These are phyloP conservation scores for Podabrus alpinus DNA, from an alignment of 2,888 invertebrate species.

Conservation along the genomic window DNA sequence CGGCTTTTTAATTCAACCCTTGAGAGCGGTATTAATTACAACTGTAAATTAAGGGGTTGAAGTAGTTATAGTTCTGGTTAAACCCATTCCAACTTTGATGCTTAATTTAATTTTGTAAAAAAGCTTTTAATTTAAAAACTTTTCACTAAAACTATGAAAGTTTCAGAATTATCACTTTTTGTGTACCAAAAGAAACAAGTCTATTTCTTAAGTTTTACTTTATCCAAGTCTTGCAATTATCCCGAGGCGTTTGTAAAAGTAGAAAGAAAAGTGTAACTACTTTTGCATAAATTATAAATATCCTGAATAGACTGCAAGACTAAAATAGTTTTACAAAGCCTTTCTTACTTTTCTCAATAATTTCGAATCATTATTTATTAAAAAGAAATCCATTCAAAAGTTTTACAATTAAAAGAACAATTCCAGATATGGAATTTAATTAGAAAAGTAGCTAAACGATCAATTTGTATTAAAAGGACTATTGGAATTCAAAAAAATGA, in stretches of 20 bases:
- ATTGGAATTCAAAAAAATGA: not conserved
- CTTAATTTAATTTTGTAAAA: not conserved
- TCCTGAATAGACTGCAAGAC: not conserved
- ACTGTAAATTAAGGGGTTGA: not conserved
- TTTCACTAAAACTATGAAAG: not conserved
- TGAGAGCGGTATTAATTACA: not conserved
- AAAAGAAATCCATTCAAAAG: not conserved
- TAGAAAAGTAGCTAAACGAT: not conserved
- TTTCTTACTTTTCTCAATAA: not conserved
- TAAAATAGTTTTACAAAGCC: not conserved
- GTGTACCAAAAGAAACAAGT: not conserved
- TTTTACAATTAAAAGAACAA: not conserved
- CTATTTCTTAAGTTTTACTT: not conserved
- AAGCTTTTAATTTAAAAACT: not conserved
- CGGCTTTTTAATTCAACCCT: not conserved
- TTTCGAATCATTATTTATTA: not conserved
- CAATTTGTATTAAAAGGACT: not conserved
- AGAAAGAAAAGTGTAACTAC: not conserved
- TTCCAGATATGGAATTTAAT: not conserved
- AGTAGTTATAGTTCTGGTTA: not conserved
- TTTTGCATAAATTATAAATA: not conserved
- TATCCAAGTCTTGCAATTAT: not conserved
- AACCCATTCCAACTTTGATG: not conserved
- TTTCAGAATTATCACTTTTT: not conserved
- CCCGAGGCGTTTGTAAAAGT: not conserved